Evolutionary conservation across 1,140 invertebrate genomes (phyloP), one percentile per base, ranked within the genome.

Genomic region (Ceratosolen solmsi): DNA sequence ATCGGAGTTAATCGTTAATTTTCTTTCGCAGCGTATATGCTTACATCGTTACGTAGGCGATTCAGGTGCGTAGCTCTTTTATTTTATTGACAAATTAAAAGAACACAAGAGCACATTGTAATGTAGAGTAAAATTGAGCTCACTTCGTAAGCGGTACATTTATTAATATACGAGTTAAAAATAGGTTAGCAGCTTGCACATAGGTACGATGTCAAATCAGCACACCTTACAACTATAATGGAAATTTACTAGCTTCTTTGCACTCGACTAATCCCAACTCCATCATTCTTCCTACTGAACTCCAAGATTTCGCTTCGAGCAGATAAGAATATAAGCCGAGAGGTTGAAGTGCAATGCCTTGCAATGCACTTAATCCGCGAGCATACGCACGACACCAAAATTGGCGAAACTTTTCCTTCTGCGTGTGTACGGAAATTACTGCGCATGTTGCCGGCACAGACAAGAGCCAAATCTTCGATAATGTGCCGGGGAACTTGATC

Each of bases 141-240:
- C 25, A 13, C 9, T 30, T 60, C 7, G 58, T 0, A 30, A 11
- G 58, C 25, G 22, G 11, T 60, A 25, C 25, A 36, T 65, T 65
- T 65, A 65, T 65, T 65, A 36, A 65, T 65, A 36, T 20, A 65
- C 60, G 17, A 36, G 60, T 20, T 65, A 36, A 65, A 65, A 65
- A 65, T 65, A 65, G 17, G 17, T 20, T 20, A 36, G 60, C 25
- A 65, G 60, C 36, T 65, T 36, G 1, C 30, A 36, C 60, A 65
- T 22, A 2, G 36, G 11, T 2, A 13, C 30, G 30, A 65, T 36
- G 30, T 65, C 11, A 36, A 36, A 65, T 65, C 60, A 15, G 17
- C 8, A 30, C 11, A 22, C 4, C 1, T 22, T 54, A 54, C 20
- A 54, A 22, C 20, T 20, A 46, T 46, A 46, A n/a, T 13, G 25